Base-by-base conservation (phyloP, 2,113 vertebrate species). In the Nannobrachium achirus region DNA sequence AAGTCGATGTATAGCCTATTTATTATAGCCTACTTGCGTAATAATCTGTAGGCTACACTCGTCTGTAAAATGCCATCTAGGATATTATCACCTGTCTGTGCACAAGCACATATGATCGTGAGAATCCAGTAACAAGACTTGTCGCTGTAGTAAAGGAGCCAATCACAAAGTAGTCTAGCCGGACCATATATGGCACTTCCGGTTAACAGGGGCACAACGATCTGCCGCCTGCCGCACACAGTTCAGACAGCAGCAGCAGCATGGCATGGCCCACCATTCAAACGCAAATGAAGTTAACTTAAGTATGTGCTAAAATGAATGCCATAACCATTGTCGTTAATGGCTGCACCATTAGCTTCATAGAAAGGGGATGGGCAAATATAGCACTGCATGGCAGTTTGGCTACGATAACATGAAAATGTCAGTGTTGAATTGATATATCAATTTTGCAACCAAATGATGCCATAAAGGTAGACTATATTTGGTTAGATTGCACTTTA, bases 161-260 rank as follows among this genome's bases (percentile, higher is more conserved):
- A 90, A 90, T 90, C 72, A 71, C 71, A 9, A 64, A 79, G 56
- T 73, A 63, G 82, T 74, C 63, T 55, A 20, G 60, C 66, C 76
- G 62, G 67, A 4, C 91, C 92, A 88, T 91, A 89, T 91, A 83
- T 90, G 89, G 91, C 0, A 63, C 49, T 89, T 93, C 91, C 91
- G 89, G 80, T 4, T 51, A 51, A 40, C 40, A 14, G 9, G 59
- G 49, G 41, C 42, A 42, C 50, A 68, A 62, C n/a, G n/a, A n/a
- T n/a, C n/a, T n/a, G n/a, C n/a, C n/a, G n/a, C 25, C 53, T 56
- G 53, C 65, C 56, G 50, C 52, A 1, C 63, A 38, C 74, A 40
- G 69, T 57, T 64, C 71, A 69, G 73, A 78, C 72, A 66, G 74
- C 67, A 67, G 75, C 20, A 5, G 20, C 52, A 11, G 6, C 25